Evolutionary conservation across 2,888 invertebrate genomes (phyloP).

Genomic region (Aradus depressus): DNA sequence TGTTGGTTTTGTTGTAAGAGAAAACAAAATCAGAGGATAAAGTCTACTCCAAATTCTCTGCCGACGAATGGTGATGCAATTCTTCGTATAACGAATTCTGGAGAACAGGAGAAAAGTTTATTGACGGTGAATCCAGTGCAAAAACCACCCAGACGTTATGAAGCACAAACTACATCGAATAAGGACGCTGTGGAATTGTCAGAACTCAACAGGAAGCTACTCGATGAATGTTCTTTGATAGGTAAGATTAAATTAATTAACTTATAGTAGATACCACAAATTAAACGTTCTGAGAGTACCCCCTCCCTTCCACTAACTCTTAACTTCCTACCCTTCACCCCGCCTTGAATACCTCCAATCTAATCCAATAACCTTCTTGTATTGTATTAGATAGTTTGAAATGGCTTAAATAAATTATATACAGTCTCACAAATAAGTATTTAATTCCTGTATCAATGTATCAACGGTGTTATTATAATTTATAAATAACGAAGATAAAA

Average conservation of each 20-base stretch:
- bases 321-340: neutral
- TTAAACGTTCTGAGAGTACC: neutral
- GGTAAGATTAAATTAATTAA: slow-evolving; percentile 44
- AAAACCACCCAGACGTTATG: slow-evolving; percentile 68
- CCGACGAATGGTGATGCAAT: slow-evolving; percentile 56
- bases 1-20: slow-evolving; percentile 44
- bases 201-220: slow-evolving; percentile 66
- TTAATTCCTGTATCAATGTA: no score
- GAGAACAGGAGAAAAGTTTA: slow-evolving; percentile 74
- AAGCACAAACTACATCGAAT: slow-evolving; percentile 56
- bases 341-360: neutral
- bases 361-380: neutral
- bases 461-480: no score
- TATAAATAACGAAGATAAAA: no score
- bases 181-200: slow-evolving; percentile 64
- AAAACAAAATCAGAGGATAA: slow-evolving; percentile 37
- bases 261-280: neutral
- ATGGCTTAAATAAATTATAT: neutral
- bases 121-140: slow-evolving; percentile 74
- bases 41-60: slow-evolving; percentile 41
- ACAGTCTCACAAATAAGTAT: neutral
- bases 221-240: slow-evolving; percentile 65
- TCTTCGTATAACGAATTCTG: slow-evolving; percentile 47
- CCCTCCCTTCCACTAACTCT: no score
- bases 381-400: neutral